Evolutionary conservation across 2,797 vertebrate species (phyloP).

Genomic region (Gymnodraco acuticeps): DNA sequence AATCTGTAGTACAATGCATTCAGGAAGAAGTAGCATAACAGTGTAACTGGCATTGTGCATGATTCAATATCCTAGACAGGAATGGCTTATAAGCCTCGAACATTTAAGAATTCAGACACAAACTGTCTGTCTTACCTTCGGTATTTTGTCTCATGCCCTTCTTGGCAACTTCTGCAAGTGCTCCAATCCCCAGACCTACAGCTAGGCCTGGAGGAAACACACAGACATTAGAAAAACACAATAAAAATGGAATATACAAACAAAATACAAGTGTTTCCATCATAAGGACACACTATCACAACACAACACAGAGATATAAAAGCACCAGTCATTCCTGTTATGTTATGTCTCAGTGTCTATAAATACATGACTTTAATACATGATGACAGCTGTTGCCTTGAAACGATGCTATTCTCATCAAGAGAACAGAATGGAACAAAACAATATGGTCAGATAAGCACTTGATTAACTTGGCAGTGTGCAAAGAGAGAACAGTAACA

Average conservation of each 20-base stretch:
- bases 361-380: too few relatives aligned
- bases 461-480: not conserved
- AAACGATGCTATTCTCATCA: not conserved
- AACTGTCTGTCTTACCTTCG: slow-evolving; percentile 79
- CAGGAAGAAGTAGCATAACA: not conserved
- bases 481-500: not conserved
- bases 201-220: slow-evolving; percentile 88
- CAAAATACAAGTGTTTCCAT: not conserved
- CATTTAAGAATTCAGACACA: not conserved
- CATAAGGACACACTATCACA: too few relatives aligned
- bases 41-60: not conserved
- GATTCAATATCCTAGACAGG: not conserved
- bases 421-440: not conserved
- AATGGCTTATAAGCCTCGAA: not conserved
- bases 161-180: slow-evolving; percentile 96
- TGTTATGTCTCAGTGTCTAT: too few relatives aligned
- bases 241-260: not conserved
- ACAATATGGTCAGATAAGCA: not conserved
- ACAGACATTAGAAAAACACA: slow-evolving; percentile 19
- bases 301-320: not conserved
- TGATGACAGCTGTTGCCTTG: too few relatives aligned
- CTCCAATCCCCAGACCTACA: slow-evolving; percentile 95
- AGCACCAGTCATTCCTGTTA: too few relatives aligned
- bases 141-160: slow-evolving; percentile 90
- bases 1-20: not conserved